A percentile compares a stretch with the other conserved stretches of the same genome.
phyloP scores from a whole-genome alignment of 2,797 vertebrate species.

The Esox masquinongy region DNA sequence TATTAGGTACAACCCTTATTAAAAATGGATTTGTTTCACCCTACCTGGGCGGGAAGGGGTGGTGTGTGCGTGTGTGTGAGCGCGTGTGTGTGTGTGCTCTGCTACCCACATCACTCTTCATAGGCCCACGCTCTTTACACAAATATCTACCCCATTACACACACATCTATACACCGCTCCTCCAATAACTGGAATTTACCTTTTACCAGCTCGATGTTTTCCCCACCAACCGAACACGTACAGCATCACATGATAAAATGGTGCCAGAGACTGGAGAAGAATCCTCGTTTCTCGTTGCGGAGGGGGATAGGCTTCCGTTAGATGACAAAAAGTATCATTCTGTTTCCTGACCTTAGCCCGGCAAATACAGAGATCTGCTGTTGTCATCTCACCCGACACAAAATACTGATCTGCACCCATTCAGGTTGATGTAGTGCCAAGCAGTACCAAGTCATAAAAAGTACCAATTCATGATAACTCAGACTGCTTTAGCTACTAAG shows the following conservation, averaged over 20 bases:
- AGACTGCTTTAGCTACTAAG: neutral
- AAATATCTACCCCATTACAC: neutral
- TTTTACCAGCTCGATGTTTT: neutral
- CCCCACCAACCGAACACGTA: neutral
- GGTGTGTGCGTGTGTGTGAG: neutral
- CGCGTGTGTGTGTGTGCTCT: neutral
- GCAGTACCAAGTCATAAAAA: too few relatives aligned
- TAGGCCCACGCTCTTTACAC: neutral
- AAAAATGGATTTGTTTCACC: conserved; percentile 82
- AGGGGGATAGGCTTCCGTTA: neutral
- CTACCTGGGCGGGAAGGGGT: conserved; percentile 36
- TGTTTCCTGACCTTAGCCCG: too few relatives aligned
- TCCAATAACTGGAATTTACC: neutral
- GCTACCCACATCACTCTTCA: neutral
- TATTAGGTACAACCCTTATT: conserved; percentile 80
- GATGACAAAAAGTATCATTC: neutral
- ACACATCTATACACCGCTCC: neutral
- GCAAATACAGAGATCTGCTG: too few relatives aligned
- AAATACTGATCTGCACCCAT: too few relatives aligned
- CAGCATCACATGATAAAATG: neutral
- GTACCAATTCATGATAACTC: too few relatives aligned
- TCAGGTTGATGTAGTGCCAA: too few relatives aligned
- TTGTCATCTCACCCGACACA: too few relatives aligned
- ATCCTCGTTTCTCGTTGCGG: neutral
- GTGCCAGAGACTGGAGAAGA: neutral